Evolutionary conservation across 1,140 invertebrate genomes (phyloP).

Genomic region (Listronotus oregonensis): DNA sequence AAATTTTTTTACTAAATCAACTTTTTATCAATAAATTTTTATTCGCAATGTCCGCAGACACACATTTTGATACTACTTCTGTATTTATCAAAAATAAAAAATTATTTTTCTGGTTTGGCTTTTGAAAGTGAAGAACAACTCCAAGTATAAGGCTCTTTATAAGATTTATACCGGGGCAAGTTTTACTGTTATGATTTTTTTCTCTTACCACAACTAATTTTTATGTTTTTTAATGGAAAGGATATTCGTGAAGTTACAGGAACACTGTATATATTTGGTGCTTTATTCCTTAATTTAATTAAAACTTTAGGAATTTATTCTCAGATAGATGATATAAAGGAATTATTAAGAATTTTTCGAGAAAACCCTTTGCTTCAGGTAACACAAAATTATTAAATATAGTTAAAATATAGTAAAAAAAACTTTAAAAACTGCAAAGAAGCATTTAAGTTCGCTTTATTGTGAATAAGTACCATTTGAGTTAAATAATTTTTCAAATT

Average conservation of each 20-base stretch:
- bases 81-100: neutral
- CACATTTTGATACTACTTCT: neutral
- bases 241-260: conserved; percentile 1
- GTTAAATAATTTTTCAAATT: too few species aligned
- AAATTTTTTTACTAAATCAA: too few species aligned
- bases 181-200: neutral
- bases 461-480: too few species aligned
- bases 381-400: too few species aligned
- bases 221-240: neutral
- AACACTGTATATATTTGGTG: conserved; percentile 2
- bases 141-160: neutral
- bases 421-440: too few species aligned
- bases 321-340: neutral
- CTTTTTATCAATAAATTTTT: too few species aligned
- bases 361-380: conserved; percentile 4
- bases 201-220: neutral
- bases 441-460: too few species aligned
- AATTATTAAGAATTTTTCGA: neutral
- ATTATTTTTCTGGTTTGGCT: neutral
- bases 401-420: too few species aligned
- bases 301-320: neutral
- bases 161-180: neutral
- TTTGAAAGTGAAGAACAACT: neutral
- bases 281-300: neutral
- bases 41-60: neutral